Base-by-base conservation (phyloP, 2,888 invertebrate species). In the Dryococelus australis region DNA sequence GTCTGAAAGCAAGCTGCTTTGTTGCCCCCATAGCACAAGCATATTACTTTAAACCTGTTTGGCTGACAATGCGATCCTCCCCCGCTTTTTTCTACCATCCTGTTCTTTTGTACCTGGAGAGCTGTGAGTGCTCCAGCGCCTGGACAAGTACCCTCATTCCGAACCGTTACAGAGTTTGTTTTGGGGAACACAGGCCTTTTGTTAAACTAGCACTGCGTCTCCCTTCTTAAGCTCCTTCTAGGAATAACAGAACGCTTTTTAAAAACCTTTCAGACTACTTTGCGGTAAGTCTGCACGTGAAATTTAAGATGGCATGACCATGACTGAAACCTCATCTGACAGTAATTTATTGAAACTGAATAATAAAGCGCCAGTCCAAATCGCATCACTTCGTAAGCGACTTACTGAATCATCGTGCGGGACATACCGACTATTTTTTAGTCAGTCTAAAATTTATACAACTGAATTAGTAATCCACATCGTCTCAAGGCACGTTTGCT, bases 21-120 rank as follows among this genome's bases (percentile, higher is more conserved):
- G 24, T 65, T 24, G 24, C 65, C n/a, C 16, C 24, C 65, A 16
- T 20, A 65, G 24, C 65, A 65, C 20, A 65, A 65, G 16, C 65
- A 65, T 65, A 65, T 65, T 65, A 65, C 65, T 24, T 65, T 65
- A 65, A 65, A 65, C 65, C 65, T 65, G 65, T 65, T 65, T n/a
- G 13, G 20, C 65, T 8, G 65, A 65, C 65, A 65, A 65, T 65
- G 65, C 65, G 10, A 2, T 24, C 65, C 65, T 65, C n/a, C n/a
- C n/a, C 6, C 65, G n/a, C 65, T 65, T 8, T 20, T 24, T 9
- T 16, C 65, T 8, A 2, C n/a, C n/a, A 20, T 24, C 65, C n/a
- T 8, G n/a, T 65, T n/a, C 65, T 24, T 65, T 65, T 65, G 65
- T 65, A n/a, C 65, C n/a, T 65, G 24, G 65, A 24, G 13, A 65